Base-by-base conservation (phyloP, 2,113 vertebrate genomes). In the Polypterus bichir region DNA sequence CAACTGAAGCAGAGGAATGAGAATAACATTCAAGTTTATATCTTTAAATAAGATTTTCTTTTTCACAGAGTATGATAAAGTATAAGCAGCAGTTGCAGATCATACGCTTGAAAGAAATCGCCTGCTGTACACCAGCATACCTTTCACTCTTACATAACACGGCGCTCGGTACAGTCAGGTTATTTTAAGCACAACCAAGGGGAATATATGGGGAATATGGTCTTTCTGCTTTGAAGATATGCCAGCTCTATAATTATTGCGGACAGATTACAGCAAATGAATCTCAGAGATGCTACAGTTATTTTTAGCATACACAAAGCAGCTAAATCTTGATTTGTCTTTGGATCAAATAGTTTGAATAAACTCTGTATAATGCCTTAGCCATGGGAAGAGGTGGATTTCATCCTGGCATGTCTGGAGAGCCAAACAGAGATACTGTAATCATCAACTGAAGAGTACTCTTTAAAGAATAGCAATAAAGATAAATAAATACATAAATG, bases 101-200 rank as follows among this genome's bases (percentile, higher is more conserved):
- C 27, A 27, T 27, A 27, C 27, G 27, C 27, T 27, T 27, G 27
- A 27, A 27, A 27, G 27, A 27, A 27, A 27, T 27, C 2, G 27
- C 27, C 27, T 27, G 27, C 27, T 27, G 27, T 71, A 68, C 70
- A 76, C 75, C 69, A 71, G 73, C 63, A 68, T 47, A 47, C 44
- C 73, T 77, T 68, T 69, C 76, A 62, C 82, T 78, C 86, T 89
- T 86, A 87, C 79, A 82, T 87, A 88, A 89, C 79, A 78, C 66
- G 60, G 64, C 59, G 66, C 83, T 85, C 82, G 82, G 84, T 84
- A 84, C 78, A 86, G 77, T 8, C 62, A 64, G 60, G 75, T 76
- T 81, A 86, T 89, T 89, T 86, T 84, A 69, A 65, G 84, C 64
- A 10, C 67, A 84, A 87, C 86, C 86, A 83, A 83, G 80, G 72